phyloP scores from a whole-genome alignment of 2,797 vertebrate genomes.

The Cygnus olor region DNA sequence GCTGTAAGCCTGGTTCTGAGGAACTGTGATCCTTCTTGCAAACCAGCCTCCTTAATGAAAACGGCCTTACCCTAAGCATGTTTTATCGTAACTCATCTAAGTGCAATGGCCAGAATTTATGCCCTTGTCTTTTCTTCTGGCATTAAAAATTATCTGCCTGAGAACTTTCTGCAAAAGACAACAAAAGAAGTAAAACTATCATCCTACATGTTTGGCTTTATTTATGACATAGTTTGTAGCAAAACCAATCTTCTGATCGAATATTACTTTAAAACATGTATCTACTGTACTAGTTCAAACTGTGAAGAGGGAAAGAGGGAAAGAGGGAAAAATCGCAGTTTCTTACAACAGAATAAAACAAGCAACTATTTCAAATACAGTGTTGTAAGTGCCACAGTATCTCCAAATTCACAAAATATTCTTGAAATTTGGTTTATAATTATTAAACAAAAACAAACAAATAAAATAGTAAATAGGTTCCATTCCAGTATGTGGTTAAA shows the following conservation, averaged over 20 bases:
- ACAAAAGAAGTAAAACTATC: not conserved
- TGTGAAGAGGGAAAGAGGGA: not conserved
- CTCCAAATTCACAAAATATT: not conserved
- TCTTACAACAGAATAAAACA: not conserved
- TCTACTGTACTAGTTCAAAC: not conserved
- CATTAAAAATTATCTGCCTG: not conserved
- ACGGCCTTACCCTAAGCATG: not conserved
- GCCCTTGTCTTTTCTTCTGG: not conserved
- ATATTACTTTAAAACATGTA: not conserved
- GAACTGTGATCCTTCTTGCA: not conserved
- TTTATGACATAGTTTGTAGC: not conserved
- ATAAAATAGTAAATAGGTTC: not conserved
- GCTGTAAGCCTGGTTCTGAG: not conserved
- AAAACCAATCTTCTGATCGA: not conserved
- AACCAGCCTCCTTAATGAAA: not conserved
- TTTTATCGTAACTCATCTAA: not conserved
- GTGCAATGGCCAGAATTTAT: not conserved
- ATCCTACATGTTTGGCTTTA: not conserved
- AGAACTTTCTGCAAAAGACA: not conserved
- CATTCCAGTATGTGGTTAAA: not conserved
- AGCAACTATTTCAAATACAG: not conserved
- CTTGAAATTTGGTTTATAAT: not conserved
- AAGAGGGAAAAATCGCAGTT: not conserved
- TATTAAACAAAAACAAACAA: not conserved
- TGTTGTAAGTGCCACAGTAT: not conserved